These are phyloP conservation scores for Eupithecia insigniata DNA, from an alignment of 2,888 invertebrate genomes.

Conservation along the genomic window DNA sequence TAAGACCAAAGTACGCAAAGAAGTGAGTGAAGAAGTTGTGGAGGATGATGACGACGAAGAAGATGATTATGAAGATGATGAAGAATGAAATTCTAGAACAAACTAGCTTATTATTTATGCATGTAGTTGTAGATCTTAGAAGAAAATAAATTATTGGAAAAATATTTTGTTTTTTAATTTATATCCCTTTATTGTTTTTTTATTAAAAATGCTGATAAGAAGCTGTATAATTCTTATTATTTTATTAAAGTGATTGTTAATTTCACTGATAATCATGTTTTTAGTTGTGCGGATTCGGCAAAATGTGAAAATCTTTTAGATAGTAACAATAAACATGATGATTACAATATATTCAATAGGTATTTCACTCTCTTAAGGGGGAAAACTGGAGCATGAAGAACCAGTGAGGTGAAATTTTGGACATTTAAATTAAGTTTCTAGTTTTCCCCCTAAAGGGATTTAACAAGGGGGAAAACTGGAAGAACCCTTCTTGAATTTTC, in stretches of 20 bases:
- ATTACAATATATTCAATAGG: no score
- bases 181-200: not conserved
- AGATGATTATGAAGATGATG: slow-evolving; percentile 40
- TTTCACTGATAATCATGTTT: not conserved
- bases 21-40: slow-evolving; percentile 51
- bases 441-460: no score
- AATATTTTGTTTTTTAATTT: not conserved
- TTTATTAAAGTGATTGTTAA: not conserved
- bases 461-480: no score
- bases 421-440: no score
- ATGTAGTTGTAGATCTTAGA: slow-evolving; percentile 17
- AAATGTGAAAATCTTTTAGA: not conserved
- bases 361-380: no score
- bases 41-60: slow-evolving; percentile 58
- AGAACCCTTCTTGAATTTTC: no score
- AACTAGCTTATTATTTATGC: slow-evolving; percentile 35
- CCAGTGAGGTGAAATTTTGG: no score
- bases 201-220: not conserved
- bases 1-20: slow-evolving; percentile 39
- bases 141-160: slow-evolving; percentile 34
- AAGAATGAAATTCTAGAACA: slow-evolving; percentile 17
- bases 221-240: not conserved
- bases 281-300: not conserved
- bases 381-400: no score
- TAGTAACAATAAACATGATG: not conserved